phyloP scores from a whole-genome alignment of 2,888 invertebrate genomes.

The Teleogryllus oceanicus region DNA sequence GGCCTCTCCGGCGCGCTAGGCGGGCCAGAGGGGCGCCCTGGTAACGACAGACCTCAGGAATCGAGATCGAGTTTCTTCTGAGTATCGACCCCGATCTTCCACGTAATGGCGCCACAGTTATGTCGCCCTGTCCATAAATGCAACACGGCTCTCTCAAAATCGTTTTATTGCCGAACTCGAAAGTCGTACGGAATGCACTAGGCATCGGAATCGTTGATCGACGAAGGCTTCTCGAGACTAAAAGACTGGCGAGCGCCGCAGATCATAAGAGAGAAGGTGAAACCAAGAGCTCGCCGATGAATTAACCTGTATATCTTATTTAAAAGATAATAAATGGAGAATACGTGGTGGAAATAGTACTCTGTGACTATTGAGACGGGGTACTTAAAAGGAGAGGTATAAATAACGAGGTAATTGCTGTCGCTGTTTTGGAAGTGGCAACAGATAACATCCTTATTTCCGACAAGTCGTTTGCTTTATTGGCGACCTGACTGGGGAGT shows the following conservation, averaged over 20 bases:
- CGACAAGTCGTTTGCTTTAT: neutral
- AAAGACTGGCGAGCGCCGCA: neutral
- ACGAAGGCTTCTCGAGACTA: neutral
- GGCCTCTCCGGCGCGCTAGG: neutral
- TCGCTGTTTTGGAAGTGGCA: neutral
- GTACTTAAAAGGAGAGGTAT: neutral
- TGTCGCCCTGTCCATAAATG: conserved; percentile 8
- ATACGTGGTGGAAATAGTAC: neutral
- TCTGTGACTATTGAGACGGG: neutral
- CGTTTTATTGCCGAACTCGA: neutral
- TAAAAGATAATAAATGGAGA: neutral
- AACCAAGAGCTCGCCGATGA: neutral
- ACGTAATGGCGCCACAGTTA: neutral
- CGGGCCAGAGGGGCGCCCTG: neutral
- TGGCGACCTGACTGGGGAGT: too few species aligned
- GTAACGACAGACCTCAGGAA: neutral
- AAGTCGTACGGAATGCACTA: neutral
- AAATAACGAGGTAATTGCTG: conserved; percentile 18
- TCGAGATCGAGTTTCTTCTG: neutral
- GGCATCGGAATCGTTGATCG: neutral
- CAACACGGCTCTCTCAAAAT: neutral
- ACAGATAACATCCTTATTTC: conserved; percentile 4
- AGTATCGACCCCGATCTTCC: neutral
- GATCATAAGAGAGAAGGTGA: neutral
- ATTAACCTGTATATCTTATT: neutral